Evolutionary conservation across 2,888 invertebrate genomes (phyloP).

Genomic region (Acanthacorydalis orientalis): DNA sequence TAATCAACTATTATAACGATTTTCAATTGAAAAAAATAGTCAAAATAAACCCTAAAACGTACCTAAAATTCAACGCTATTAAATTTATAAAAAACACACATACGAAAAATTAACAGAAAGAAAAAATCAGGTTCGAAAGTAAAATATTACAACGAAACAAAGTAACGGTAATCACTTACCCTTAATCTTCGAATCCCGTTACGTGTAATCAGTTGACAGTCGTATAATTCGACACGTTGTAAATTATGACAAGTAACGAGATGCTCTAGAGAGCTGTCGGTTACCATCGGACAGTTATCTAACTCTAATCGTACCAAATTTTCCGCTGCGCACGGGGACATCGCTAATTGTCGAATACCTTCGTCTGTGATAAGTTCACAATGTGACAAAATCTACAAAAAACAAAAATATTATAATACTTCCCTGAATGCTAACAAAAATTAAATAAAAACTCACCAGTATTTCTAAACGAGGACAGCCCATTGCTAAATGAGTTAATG

Average conservation of each 20-base stretch:
- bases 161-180: conserved; percentile 37
- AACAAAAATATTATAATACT: neutral
- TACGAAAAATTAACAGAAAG: no score
- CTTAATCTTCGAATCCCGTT: conserved; percentile 90
- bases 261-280: conserved; percentile 91
- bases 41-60: no score
- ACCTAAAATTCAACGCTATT: neutral
- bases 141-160: neutral
- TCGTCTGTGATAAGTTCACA: conserved; percentile 98
- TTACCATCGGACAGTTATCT: conserved; percentile 97
- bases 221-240: conserved; percentile 94
- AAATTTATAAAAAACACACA: neutral
- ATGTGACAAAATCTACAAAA: conserved; percentile 81
- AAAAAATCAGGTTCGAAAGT: neutral
- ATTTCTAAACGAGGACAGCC: conserved; percentile 92
- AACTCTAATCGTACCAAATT: conserved; percentile 87
- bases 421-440: neutral
- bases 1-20: no score
- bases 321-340: conserved; percentile 87
- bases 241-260: conserved; percentile 87
- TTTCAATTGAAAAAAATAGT: no score
- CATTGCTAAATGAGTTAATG: conserved; percentile 82
- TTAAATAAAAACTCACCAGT: conserved; percentile 49
- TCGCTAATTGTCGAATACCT: conserved; percentile 85
- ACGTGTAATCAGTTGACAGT: conserved; percentile 96